Conservation (phyloP, 2,888 invertebrate species). For the Synanthedon formicaeformis region DNA sequence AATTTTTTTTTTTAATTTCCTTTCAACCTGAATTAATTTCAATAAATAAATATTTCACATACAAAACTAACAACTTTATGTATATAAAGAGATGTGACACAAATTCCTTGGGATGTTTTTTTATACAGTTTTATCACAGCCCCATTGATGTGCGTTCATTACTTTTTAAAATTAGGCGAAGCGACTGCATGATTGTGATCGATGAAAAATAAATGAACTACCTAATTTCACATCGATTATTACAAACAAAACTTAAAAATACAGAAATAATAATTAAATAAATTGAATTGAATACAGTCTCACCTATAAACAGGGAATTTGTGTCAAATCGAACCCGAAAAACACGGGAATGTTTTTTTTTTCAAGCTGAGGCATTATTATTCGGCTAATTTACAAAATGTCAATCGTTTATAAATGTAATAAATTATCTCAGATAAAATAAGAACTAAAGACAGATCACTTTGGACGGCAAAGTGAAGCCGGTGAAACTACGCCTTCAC, state of each 20-base stretch:
- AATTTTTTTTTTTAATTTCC: constrained; percentile 2
- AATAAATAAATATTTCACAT: constrained; percentile 31
- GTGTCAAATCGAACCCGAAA: not conserved
- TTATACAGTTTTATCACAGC: constrained; percentile 59
- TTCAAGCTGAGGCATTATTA: no score
- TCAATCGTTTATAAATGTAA: no score
- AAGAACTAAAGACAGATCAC: no score
- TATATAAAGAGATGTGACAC: constrained; percentile 39
- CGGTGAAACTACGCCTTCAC: no score
- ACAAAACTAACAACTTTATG: constrained; percentile 11
- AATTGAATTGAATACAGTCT: not conserved
- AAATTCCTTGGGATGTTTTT: constrained; percentile 23
- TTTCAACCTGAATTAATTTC: constrained; percentile 12
- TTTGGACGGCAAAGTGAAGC: no score
- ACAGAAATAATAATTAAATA: not conserved
- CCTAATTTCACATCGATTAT: not conserved
- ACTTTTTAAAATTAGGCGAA: constrained; percentile 12
- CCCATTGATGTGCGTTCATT: constrained; percentile 54
- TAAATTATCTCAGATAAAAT: no score
- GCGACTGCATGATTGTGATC: constrained; percentile 18
- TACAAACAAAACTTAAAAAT: not conserved
- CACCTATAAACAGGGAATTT: not conserved
- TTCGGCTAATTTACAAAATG: no score
- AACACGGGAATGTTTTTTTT: not conserved
- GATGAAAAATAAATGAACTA: not conserved